Base-by-base conservation (phyloP, 1,140 invertebrate species). In the Sycophila sp. region DNA sequence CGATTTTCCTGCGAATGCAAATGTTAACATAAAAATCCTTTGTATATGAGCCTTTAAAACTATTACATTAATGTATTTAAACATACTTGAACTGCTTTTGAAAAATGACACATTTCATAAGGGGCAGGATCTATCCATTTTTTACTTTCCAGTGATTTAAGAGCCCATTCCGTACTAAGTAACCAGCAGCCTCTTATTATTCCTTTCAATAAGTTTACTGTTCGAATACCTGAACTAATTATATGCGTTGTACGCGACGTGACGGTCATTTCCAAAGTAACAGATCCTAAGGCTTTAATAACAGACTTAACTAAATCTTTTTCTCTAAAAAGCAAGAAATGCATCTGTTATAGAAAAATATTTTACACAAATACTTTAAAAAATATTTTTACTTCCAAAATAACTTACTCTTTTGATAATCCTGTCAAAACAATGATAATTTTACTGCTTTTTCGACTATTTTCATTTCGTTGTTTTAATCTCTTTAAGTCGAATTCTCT, bases 131-230 rank as follows among this genome's bases (percentile, higher is more conserved):
- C 69, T 2, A 85, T 22, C 86, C 86, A 87, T 13, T 53, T 42
- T 10, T 74, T 75, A 1, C 70, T 76, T 66, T 85, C 80, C 8
- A 85, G 71, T 4, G 83, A 87, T 56, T 79, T 78, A 10, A 81
- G 63, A 51, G 83, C 71, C 86, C 87, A 88, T 32, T 85, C 81
- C n/a, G 83, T 70, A 22, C 68, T 76, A 4, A 87, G 75, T 2
- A 87, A 72, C 86, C 85, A 87, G 51, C 85, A 87, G 13, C 87
- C 87, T 71, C 86, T 75, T 65, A 86, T 81, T 59, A 88, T 85
- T 59, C 80, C 86, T 65, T 80, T 81, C 10, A 88, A 63, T 28
- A 88, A 66, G 75, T 88, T 88, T 32, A 87, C 76, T 2, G 87
- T 88, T 7, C 86, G 76, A 5, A 85, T 73, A 58, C 84, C 85